Evolutionary conservation across 92 coral and sea anemone genomes (phyloP).

Genomic region (Parazoanthus darwini): DNA sequence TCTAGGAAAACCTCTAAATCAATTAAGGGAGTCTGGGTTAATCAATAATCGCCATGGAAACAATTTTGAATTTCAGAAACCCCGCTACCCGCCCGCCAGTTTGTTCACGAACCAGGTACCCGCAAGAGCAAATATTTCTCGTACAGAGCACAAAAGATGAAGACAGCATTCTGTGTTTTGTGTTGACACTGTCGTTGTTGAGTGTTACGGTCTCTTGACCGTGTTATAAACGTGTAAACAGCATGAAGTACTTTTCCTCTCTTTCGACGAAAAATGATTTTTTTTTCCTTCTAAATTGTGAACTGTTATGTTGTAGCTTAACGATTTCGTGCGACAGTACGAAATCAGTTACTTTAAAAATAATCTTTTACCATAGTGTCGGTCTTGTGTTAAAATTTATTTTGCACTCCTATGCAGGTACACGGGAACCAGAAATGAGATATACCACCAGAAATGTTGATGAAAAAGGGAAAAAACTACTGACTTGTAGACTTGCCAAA

Average conservation of each 20-base stretch:
- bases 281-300: not conserved
- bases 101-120: constrained; percentile 20
- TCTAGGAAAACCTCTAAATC: not conserved
- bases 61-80: not conserved
- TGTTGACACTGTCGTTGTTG: not conserved
- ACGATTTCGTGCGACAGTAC: too few species aligned
- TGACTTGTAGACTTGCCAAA: not conserved
- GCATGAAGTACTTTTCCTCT: not conserved
- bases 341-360: too few species aligned
- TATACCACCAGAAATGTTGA: constrained; percentile 11
- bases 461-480: not conserved
- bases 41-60: not conserved
- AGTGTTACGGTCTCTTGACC: constrained; percentile 13
- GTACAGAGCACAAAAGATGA: not conserved
- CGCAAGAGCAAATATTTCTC: not conserved
- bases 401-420: constrained; percentile 1
- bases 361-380: not conserved
- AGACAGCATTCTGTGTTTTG: not conserved
- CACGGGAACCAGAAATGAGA: not conserved
- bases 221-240: constrained; percentile 11
- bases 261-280: not conserved
- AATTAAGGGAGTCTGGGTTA: not conserved
- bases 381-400: too few species aligned
- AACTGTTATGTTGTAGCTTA: not conserved
- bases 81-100: not conserved